Conservation (phyloP, 2,888 invertebrate species). For the Lucinisca nassula region DNA sequence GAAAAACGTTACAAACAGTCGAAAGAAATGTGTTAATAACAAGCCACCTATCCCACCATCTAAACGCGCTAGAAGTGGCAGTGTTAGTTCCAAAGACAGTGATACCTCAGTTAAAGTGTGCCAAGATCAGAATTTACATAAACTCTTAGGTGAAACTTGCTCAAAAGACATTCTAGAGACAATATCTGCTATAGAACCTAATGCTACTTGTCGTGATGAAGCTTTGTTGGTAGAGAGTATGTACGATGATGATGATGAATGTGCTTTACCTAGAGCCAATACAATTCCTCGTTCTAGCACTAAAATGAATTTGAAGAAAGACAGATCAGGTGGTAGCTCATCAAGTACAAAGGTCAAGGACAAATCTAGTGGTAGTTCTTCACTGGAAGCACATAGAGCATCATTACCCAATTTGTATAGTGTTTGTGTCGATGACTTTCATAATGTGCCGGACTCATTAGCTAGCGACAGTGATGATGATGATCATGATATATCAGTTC, state of each 20-base stretch:
- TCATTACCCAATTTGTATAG: conserved; percentile 75
- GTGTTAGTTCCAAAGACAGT: conserved; percentile 68
- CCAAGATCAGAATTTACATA: conserved; percentile 68
- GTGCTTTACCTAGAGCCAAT: conserved; percentile 69
- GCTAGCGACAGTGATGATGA: conserved; percentile 60
- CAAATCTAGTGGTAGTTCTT: conserved; percentile 76
- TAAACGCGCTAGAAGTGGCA: conserved; percentile 67
- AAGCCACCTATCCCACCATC: conserved; percentile 72
- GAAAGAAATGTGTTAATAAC: conserved; percentile 30
- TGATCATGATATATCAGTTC: conserved; percentile 61
- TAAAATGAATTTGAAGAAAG: conserved; percentile 69
- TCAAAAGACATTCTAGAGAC: conserved; percentile 67
- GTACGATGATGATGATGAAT: conserved; percentile 68
- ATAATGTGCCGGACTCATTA: conserved; percentile 71
- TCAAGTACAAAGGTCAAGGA: conserved; percentile 68
- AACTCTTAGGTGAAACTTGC: conserved; percentile 71
- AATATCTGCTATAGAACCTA: conserved; percentile 73
- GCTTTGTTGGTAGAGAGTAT: conserved; percentile 73
- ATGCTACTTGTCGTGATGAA: conserved; percentile 66
- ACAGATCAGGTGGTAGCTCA: conserved; percentile 75
- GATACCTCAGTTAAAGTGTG: conserved; percentile 56
- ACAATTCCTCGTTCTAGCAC: conserved; percentile 80
- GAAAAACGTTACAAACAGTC: conserved; percentile 67
- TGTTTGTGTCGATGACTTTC: conserved; percentile 67
- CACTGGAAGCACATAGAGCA: conserved; percentile 72